Evolutionary conservation across 2,113 vertebrate species (phyloP), one percentile per base, ranked within the genome.

Genomic region (Taxidea taxus): DNA sequence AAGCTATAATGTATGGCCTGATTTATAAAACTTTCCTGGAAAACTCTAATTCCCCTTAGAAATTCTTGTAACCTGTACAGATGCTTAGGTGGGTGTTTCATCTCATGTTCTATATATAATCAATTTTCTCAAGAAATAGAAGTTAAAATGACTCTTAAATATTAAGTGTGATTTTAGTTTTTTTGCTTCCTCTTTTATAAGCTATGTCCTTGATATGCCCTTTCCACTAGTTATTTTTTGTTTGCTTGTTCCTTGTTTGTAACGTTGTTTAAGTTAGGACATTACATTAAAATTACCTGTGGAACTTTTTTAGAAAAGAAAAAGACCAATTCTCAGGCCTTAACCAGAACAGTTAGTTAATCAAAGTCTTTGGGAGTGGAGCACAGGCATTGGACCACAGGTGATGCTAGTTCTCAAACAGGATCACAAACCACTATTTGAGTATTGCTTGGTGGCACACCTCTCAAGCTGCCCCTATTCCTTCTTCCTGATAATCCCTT

Each of bases 151-250:
- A 58, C 37, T 77, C 14, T 90, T 47, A 93, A 92, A 86, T 66
- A 62, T 6, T 92, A 66, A 91, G 70, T 90, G 29, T 49, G 25
- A 49, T 23, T 80, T 91, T 86, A 72, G 49, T 75, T 56, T 66
- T 88, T 87, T 44, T 18, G 15, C 7, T 77, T 83, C 16, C 4
- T 81, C 37, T 96, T 97, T 84, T 93, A 42, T 12, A 72, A 94
- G 44, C 25, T 31, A 39, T 15, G 25, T 82, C 20, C 39, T 83
- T 81, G 58, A 86, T 87, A 60, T 68, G 42, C 18, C 29, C 34
- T 68, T 81, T 49, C 23, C 8, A 3, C 37, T 42, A 87, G 84
- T 66, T 84, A n/a, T 66, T 54, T 66, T 44, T 80, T 84, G 10
- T 77, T 68, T 84, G 39, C 12, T 62, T 94, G 7, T 75, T 80